Evolutionary conservation across 2,888 invertebrate genomes (phyloP).

Genomic region (Tipula lateralis): DNA sequence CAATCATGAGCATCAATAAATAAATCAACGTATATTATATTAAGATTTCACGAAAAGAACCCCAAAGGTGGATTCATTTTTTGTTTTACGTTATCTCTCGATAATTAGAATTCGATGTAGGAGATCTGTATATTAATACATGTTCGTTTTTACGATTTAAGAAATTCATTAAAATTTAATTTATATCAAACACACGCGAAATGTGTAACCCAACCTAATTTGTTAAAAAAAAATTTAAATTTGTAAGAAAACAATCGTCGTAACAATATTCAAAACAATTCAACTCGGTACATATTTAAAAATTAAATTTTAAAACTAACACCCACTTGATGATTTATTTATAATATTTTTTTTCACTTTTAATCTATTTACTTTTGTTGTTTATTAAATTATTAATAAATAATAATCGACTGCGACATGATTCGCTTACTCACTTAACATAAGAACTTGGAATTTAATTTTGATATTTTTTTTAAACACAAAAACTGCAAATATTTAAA

Average conservation of each 20-base stretch:
- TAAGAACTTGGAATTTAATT: neutral
- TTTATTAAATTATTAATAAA: neutral
- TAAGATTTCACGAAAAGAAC: neutral
- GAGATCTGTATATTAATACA: neutral
- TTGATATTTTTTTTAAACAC: neutral
- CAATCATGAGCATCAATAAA: neutral
- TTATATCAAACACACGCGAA: neutral
- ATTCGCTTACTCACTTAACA: neutral
- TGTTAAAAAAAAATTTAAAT: neutral
- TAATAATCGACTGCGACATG: neutral
- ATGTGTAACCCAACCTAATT: neutral
- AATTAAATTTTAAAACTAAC: neutral
- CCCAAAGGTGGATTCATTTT: neutral
- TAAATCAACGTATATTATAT: neutral
- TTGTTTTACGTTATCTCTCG: neutral
- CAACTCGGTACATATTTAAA: too few species aligned
- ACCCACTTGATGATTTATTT: conserved; percentile 9
- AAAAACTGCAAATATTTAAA: neutral
- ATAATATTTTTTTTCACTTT: neutral
- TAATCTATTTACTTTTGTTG: neutral
- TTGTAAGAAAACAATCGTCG: neutral
- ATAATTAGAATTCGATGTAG: conserved; percentile 19
- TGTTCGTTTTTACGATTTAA: too few species aligned
- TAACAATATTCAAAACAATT: neutral
- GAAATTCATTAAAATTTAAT: too few species aligned